Evolutionary conservation across 2,888 invertebrate genomes (phyloP).

Genomic region (Hoplodrina ambigua): DNA sequence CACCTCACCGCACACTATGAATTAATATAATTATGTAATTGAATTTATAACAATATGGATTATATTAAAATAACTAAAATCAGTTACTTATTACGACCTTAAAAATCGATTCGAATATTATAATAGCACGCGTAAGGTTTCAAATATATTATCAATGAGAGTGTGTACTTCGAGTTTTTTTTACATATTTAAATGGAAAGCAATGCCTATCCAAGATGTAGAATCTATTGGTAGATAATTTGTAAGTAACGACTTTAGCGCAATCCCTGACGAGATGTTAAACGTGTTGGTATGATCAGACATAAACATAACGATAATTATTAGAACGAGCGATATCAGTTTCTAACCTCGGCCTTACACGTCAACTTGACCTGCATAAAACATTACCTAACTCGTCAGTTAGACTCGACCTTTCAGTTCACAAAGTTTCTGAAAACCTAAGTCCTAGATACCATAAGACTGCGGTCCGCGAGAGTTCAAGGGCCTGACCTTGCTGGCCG

Average conservation of each 20-base stretch:
- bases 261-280: conserved; percentile 7
- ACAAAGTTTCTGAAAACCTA: conserved; percentile 65
- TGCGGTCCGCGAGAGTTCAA: conserved; percentile 91
- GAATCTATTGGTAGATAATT: too few relatives aligned
- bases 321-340: conserved; percentile 20
- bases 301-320: conserved; percentile 23
- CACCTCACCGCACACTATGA: conserved; percentile 97
- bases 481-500: conserved; percentile 97
- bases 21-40: neutral
- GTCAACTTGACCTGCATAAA: conserved; percentile 66
- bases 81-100: too few relatives aligned
- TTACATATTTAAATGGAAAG: too few relatives aligned
- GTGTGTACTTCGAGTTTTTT: too few relatives aligned
- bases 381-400: conserved; percentile 68
- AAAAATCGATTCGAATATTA: too few relatives aligned
- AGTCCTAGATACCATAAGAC: conserved; percentile 69
- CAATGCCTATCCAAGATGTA: too few relatives aligned
- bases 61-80: too few relatives aligned
- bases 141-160: too few relatives aligned
- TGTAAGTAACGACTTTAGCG: neutral
- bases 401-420: conserved; percentile 71
- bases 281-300: neutral
- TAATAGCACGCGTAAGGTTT: too few relatives aligned
- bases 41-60: too few relatives aligned
- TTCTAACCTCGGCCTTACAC: conserved; percentile 41